Evolutionary conservation across 2,888 invertebrate genomes (phyloP), one percentile per base, ranked within the genome.

Genomic region (Mamestra brassicae): DNA sequence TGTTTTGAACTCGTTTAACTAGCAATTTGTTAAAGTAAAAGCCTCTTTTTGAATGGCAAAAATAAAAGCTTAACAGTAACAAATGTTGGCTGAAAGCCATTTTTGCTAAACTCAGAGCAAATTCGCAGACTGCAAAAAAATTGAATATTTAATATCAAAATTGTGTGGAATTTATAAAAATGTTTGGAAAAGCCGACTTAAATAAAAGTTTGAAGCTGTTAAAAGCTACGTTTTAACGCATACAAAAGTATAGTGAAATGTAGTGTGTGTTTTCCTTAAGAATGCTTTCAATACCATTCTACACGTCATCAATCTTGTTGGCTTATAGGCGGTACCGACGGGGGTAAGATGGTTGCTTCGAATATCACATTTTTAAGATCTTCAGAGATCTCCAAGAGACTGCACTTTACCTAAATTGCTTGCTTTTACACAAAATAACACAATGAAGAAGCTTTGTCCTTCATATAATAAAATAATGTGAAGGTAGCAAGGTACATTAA

Each of bases 401-500:
- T 63, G 52, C 63, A 54, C 15, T 77, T 55, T 45, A 11, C 47
- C 17, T 8, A 26, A 61, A 79, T 79, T 79, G 55, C 42, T 65
- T 77, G 64, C 73, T 72, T 79, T 79, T 58, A 72, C 45, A 64
- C 54, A 66, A 57, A 52, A 47, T 78, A 62, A 63, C 38, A 42
- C 38, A 47, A 58, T 79, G 55, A 54, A 80, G 34, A 63, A 69
- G 69, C 55, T 80, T 57, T 75, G n/a, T 62, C 42, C 11, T 34
- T 36, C 38, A 60, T 68, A 52, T 66, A 68, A 57, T 52, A 54
- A 57, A 62, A 70, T 34, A 3, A 58, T 52, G 26, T 45, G 13
- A 66, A 52, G 26, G 45, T 68, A 68, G 60, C 55, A 36, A 60
- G 26, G 15, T 57, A 34, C 50, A 65, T 55, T 36, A 60, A n/a